Base-by-base conservation (phyloP, 2,797 vertebrate genomes). In the Mus minutoides region DNA sequence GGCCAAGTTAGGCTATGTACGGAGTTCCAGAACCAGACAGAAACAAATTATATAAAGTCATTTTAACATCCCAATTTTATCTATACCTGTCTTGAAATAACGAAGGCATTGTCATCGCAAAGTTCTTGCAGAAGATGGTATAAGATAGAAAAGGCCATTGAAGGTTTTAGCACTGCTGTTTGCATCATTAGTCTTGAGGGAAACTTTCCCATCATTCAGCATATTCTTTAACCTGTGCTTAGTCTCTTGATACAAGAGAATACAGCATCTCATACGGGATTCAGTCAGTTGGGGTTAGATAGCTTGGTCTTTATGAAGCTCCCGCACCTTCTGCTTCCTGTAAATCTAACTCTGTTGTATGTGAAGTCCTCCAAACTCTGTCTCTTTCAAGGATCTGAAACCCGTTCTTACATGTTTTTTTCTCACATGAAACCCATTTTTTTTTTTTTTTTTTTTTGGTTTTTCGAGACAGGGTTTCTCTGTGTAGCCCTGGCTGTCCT, bases 31-130 rank as follows among this genome's bases (percentile, higher is more conserved):
- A 88, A 17, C 43, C 3, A 85, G 49, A 49, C 40, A 67, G 40
- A 49, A 58, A 60, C 56, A 14, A 29, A 49, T 29, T 79, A 76
- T 79, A 80, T 71, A 49, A 90, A 80, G 49, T 40, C 64, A 78
- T 78, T 92, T 92, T 60, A 85, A 85, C 88, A 77, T 67, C 8
- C 29, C 31, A 22, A 91, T 82, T 77, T 88, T 73, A 58, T 90
- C 40, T 56, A 2, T 37, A 43, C 56, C 26, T 77, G 21, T 37
- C 40, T 91, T 64, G 62, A 96, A 64, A 73, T 92, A 90, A 69
- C 29, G 60, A 78, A 9, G 22, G 69, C 40, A 86, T 31, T 24
- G 6, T 46, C 40, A 17, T 14, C 8, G 52, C 40, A 34, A 78
- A 73, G 52, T 54, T 85, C 22, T n/a, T 49, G 14, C 58, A 85